Evolutionary conservation across 2,888 invertebrate species (phyloP).

Genomic region (Amphipyra berbera): DNA sequence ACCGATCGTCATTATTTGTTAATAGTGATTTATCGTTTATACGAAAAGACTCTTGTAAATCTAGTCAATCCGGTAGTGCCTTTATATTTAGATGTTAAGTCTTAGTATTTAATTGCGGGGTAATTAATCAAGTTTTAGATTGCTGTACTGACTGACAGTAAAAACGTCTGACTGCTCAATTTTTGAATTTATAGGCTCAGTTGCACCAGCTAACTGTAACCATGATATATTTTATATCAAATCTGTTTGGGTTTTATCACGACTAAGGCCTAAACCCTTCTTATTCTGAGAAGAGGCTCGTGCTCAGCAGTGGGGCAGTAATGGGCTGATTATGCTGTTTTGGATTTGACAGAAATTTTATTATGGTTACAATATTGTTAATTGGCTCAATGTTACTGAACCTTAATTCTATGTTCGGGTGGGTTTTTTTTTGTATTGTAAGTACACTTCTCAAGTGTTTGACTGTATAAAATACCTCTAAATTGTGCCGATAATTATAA

Average conservation of each 20-base stretch:
- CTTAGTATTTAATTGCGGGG: constrained; percentile 49
- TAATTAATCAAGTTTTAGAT: constrained; percentile 40
- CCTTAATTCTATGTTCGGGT: not conserved
- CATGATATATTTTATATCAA: too few species aligned
- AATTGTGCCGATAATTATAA: constrained; percentile 35
- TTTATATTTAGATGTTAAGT: constrained; percentile 71
- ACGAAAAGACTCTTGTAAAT: constrained; percentile 87
- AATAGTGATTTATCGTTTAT: constrained; percentile 77
- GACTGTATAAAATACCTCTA: constrained; percentile 52
- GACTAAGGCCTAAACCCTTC: too few species aligned
- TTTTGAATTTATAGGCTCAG: not conserved
- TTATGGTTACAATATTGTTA: too few species aligned
- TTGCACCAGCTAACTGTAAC: too few species aligned
- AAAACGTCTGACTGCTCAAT: constrained; percentile 9
- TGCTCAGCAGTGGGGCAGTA: not conserved
- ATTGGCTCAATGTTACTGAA: too few species aligned
- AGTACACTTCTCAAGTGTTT: constrained; percentile 40
- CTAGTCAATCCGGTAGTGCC: constrained; percentile 88
- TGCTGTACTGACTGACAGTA: constrained; percentile 21
- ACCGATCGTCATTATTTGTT: constrained; percentile 76
- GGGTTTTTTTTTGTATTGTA: constrained; percentile 14
- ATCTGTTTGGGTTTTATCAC: too few species aligned
- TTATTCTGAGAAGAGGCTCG: too few species aligned
- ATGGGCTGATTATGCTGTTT: too few species aligned
- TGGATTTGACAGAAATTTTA: too few species aligned